Base-by-base conservation (phyloP, 2,888 invertebrate genomes). In the Xylota segnis region DNA sequence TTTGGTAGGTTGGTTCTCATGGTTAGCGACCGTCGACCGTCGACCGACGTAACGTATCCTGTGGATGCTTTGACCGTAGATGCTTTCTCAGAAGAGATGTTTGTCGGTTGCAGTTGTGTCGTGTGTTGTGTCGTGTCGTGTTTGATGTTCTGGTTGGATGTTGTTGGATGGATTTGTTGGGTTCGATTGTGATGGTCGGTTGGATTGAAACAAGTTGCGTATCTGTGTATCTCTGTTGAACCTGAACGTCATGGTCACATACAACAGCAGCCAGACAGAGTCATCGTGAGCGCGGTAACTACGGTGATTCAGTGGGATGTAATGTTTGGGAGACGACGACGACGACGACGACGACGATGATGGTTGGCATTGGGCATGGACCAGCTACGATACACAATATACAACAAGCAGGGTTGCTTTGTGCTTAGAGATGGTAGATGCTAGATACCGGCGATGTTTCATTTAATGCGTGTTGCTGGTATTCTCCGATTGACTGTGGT, bases 251-350 rank as follows among this genome's bases (percentile, higher is more conserved):
- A 56, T 52, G 47, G 63, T 63, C 74, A 58, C 27, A n/a, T 54
- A 34, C 14, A 63, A 12, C 37, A 40, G 59, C 18, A 52, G 68
- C 16, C 76, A 76, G 66, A 66, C 66, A 45, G 47, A 56, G 66
- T 34, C 47, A 76, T 72, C 29, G 61, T 16, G 56, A 54, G 27
- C 58, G 37, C 74, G 79, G 79, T 84, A 56, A 65, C 74, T 65
- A 75, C 43, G 83, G 75, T 75, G 65, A 84, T 84, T 79, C 74
- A 74, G 68, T 70, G 79, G 72, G 79, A 56, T 68, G 77, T 40
- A 61, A 52, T 77, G 68, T 63, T 79, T 70, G 70, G 70, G 70
- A 70, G 77, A 77, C 43, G 40, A 5, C 45, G 58, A 72, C 37
- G 63, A n/a, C n/a, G n/a, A n/a, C n/a, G n/a, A 40, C n/a, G 43